These are phyloP conservation scores for Struthio camelus DNA, from an alignment of 2,113 vertebrate species.

Conservation along the genomic window DNA sequence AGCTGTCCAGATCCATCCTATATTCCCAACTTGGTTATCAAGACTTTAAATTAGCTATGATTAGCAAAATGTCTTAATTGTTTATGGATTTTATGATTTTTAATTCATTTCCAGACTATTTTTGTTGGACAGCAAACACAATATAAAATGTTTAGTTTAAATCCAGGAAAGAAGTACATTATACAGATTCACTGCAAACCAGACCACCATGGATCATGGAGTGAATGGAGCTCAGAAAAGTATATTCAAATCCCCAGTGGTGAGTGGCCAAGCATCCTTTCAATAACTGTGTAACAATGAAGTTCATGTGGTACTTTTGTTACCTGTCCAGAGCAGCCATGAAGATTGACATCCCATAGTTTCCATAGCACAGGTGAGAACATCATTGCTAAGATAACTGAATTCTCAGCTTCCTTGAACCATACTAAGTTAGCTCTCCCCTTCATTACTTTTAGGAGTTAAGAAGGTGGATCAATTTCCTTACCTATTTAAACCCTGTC, in stretches of 20 bases:
- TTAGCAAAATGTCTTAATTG: background rate
- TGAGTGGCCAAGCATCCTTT: conserved; percentile 45
- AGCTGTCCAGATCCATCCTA: background rate
- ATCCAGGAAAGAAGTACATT: conserved; percentile 83
- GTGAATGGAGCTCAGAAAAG: conserved; percentile 69
- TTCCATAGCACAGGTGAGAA: background rate
- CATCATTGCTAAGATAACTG: background rate
- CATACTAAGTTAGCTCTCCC: background rate
- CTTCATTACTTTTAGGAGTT: background rate
- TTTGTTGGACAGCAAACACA: conserved; percentile 86
- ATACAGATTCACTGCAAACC: conserved; percentile 91
- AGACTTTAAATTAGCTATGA: background rate
- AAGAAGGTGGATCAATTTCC: background rate
- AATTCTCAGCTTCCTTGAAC: background rate
- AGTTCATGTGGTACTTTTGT: background rate
- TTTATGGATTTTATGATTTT: background rate
- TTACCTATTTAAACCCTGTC: background rate
- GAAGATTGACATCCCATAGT: background rate
- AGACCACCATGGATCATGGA: conserved; percentile 80
- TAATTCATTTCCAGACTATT: conserved; percentile 76
- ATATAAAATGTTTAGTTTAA: conserved; percentile 85
- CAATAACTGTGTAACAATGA: background rate
- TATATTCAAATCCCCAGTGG: conserved; percentile 71
- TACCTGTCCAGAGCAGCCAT: background rate
- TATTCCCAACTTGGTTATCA: background rate